Evolutionary conservation across 2,888 invertebrate genomes (phyloP).

Genomic region (Argynnis bischoffii): DNA sequence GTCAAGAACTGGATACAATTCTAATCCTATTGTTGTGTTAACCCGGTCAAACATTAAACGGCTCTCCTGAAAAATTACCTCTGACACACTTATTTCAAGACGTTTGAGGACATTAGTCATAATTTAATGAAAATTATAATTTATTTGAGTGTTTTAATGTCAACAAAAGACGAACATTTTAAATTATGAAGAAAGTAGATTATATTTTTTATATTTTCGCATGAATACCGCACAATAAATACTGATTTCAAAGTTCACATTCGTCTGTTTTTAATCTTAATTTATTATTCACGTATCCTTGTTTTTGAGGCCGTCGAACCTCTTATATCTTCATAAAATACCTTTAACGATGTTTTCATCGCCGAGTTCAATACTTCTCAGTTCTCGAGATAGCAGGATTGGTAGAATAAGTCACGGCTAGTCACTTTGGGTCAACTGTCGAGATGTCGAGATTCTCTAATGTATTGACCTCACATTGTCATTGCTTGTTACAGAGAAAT

Average conservation of each 20-base stretch:
- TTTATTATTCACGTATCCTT: constrained; percentile 22
- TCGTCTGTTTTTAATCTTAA: constrained; percentile 10
- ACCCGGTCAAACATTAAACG: no score
- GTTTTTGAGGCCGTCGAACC: constrained; percentile 25
- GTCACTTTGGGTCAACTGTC: constrained; percentile 43
- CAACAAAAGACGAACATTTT: neutral
- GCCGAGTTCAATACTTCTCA: constrained; percentile 36
- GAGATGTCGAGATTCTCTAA: constrained; percentile 38
- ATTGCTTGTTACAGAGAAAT: constrained; percentile 42
- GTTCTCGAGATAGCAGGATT: constrained; percentile 28
- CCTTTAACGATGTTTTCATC: constrained; percentile 34
- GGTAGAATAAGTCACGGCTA: constrained; percentile 22
- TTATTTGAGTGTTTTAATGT: no score
- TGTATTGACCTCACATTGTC: constrained; percentile 36
- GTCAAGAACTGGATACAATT: no score
- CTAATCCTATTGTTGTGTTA: no score
- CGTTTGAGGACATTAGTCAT: no score
- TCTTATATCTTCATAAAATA: constrained; percentile 27
- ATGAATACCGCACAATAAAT: constrained; percentile 1
- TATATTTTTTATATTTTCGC: neutral
- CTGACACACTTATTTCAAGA: no score
- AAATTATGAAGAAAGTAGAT: neutral
- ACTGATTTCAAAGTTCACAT: constrained; percentile 3
- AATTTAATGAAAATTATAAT: no score
- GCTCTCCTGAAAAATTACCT: no score